Evolutionary conservation across 1,140 invertebrate species (phyloP).

Genomic region (Drepana arcuata): DNA sequence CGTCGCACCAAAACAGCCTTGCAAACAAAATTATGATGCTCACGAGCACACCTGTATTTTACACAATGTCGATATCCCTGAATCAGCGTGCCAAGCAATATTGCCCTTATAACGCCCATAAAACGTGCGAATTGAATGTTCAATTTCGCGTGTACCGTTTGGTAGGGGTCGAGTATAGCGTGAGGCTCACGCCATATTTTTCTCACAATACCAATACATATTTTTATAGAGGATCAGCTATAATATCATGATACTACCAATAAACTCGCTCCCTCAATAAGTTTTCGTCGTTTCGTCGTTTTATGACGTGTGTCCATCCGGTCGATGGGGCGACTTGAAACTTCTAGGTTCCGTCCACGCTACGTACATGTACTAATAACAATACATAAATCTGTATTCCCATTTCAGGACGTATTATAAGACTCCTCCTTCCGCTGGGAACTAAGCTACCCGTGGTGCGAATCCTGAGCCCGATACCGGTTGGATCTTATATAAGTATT

Average conservation of each 20-base stretch:
- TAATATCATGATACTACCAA: slow-evolving; percentile 51
- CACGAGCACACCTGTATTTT: slow-evolving; percentile 24
- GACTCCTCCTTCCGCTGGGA: no score
- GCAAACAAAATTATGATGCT: slow-evolving; percentile 29
- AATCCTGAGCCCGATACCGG: no score
- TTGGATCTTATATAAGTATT: no score
- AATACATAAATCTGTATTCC: no score
- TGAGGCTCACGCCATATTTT: slow-evolving; percentile 30
- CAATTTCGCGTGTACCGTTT: slow-evolving; percentile 22
- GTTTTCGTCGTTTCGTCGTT: slow-evolving; percentile 45
- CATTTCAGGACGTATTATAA: no score
- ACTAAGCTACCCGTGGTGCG: no score
- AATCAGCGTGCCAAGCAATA: slow-evolving; percentile 27
- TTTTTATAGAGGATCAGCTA: slow-evolving; percentile 58
- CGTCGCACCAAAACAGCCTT: slow-evolving; percentile 5
- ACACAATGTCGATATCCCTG: slow-evolving; percentile 26
- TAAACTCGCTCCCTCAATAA: slow-evolving; percentile 58
- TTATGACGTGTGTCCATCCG: no score
- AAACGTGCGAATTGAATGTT: slow-evolving; percentile 21
- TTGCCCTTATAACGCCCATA: slow-evolving; percentile 17
- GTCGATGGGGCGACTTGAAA: no score
- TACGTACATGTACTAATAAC: no score
- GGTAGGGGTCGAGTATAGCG: slow-evolving; percentile 20
- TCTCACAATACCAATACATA: slow-evolving; percentile 54
- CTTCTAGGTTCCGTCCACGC: no score